Percentiles rank a stretch among this genome's conserved stretches.
phyloP scores from a whole-genome alignment of 2,888 invertebrate species.

The Vanessa cardui region DNA sequence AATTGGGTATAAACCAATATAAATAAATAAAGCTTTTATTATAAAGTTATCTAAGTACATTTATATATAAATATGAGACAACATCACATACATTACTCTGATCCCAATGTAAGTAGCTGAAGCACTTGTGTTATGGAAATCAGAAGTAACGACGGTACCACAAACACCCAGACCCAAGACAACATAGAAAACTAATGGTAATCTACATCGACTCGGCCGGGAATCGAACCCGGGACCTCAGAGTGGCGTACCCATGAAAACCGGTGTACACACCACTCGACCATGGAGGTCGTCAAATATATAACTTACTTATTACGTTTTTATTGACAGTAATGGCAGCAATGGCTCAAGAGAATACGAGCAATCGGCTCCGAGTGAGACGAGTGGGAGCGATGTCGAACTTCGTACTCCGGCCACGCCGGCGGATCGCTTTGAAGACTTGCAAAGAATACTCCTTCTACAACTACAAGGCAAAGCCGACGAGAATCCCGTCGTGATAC shows the following conservation, averaged over 20 bases:
- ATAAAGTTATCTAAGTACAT: background rate
- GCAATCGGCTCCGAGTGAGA: slow-evolving; percentile 73
- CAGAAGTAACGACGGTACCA: no score
- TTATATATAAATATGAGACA: no score
- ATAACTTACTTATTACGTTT: background rate
- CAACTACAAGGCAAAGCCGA: slow-evolving; percentile 79
- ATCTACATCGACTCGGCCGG: no score
- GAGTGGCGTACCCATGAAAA: no score
- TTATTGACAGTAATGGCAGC: slow-evolving; percentile 62
- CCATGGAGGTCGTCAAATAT: no score
- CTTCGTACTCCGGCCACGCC: slow-evolving; percentile 71
- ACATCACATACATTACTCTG: no score
- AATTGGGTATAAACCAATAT: background rate
- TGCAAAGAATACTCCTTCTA: slow-evolving; percentile 79
- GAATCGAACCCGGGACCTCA: no score
- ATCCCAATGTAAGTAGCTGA: no score
- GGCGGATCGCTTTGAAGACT: slow-evolving; percentile 85
- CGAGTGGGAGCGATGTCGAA: slow-evolving; percentile 63
- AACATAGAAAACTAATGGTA: no score
- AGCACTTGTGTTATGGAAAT: no score
- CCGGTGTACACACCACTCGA: no score
- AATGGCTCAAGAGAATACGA: slow-evolving; percentile 75
- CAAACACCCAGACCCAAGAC: no score
- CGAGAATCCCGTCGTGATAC: slow-evolving; percentile 76
- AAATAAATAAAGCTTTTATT: background rate